Percentiles rank a stretch among this genome's conserved stretches.
Evolutionary conservation across 2,113 vertebrate genomes (phyloP).

Genomic region (Alligator mississippiensis): DNA sequence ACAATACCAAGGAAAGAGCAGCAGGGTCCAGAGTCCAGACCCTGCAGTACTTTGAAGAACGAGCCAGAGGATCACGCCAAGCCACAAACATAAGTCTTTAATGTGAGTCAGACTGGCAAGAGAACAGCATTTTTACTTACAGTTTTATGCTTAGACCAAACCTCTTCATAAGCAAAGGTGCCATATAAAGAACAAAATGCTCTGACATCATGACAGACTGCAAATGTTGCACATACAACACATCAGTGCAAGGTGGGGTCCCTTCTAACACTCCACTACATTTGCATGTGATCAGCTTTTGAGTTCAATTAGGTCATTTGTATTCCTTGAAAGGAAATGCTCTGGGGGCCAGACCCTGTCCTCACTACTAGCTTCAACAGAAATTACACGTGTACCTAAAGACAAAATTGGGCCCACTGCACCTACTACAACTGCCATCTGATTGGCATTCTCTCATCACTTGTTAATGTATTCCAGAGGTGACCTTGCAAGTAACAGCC

Average conservation of each 20-base stretch:
- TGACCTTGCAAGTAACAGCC: not conserved
- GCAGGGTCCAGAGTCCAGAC: not conserved
- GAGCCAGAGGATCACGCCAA: not conserved
- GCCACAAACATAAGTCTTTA: slow-evolving; percentile 72
- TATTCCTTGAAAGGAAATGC: not conserved
- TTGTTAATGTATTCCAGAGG: not conserved
- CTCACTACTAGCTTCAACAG: not conserved
- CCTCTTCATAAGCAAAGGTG: not conserved
- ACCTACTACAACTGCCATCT: not conserved
- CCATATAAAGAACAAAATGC: not conserved
- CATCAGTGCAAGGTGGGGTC: not conserved
- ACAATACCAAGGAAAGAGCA: not conserved
- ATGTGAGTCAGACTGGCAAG: slow-evolving; percentile 68
- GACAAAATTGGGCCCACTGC: not conserved
- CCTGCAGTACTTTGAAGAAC: not conserved
- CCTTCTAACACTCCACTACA: not conserved
- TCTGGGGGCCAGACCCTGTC: not conserved
- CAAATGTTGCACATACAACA: not conserved
- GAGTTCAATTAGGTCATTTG: not conserved
- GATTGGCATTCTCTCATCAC: not conserved
- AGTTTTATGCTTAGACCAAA: slow-evolving; percentile 29
- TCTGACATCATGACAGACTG: not conserved
- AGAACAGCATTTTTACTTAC: slow-evolving; percentile 51
- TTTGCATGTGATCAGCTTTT: not conserved
- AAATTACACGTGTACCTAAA: not conserved